Evolutionary conservation across 2,888 invertebrate genomes (phyloP), one percentile per base, ranked within the genome.

Genomic region (Leuctra nigra): DNA sequence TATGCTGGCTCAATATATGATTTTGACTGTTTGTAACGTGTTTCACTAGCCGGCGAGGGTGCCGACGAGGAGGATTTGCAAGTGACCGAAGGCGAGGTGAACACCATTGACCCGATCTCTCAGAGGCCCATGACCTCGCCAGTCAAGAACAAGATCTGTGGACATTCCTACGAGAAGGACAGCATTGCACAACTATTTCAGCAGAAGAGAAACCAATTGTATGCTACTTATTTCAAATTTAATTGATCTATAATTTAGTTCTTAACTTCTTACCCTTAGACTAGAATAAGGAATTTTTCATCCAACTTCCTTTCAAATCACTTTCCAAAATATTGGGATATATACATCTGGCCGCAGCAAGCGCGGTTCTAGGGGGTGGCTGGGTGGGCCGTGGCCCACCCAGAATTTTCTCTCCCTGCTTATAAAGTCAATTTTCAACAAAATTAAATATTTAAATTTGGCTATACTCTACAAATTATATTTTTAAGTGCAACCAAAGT

Each of bases 21-120:
- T 16, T 41, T 11, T 41, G 20, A 13, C 13, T 9, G 9, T 4
- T 11, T 18, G 20, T 20, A 9, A 20, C n/a, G n/a, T 7, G 11
- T 4, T 4, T 23, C 23, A 20, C n/a, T 3, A 2, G 29, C 11
- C 16, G 48, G 33, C 33, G 20, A 47, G 4, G 47, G 16, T 4
- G 25, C 4, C 13, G 47, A 47, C n/a, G 44, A 48, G 4, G 50
- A 33, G 16, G 50, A 50, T 18, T 16, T 50, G 20, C 7, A 7
- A 20, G 33, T 50, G 35, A 50, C 50, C 9, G 33, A 50, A 9
- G 50, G 35, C 1, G 50, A 50, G 13, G 35, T 50, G 7, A 50
- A 50, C n/a, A 35, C 50, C 13, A 50, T 50, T n/a, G 50, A 50
- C 22, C 50, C 50, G 20, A 50, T 50, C 33, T 18, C 50, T 9